Base-by-base conservation (phyloP, 2,113 vertebrate genomes). In the Takifugu flavidus region DNA sequence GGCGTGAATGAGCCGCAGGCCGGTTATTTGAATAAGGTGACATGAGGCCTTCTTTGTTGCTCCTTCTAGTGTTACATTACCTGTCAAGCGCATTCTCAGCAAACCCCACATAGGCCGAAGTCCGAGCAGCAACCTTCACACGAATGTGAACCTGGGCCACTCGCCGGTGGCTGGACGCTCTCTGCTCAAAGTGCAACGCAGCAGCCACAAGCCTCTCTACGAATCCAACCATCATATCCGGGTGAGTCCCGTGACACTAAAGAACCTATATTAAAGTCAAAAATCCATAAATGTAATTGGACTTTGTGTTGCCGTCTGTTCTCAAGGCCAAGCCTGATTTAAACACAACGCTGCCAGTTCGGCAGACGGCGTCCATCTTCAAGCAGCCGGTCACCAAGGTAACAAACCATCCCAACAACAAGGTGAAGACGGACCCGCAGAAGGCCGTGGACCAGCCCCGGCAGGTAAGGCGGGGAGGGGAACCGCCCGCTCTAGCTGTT, bases 321-420 rank as follows among this genome's bases (percentile, higher is more conserved):
- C 67, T 65, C 11, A 69, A 88, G 86, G 52, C 67, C 56, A 98
- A 98, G 67, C 96, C 95, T 13, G 96, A 98, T 77, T 75, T 98
- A 79, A 98, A 98, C 85, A 98, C 96, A 0, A 95, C 96, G 0
- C 91, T 98, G 53, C 96, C 96, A 0, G 96, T 98, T 62, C 87
- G 96, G 68, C 96, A 98, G 88, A 98, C 96, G 0, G 96, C 96
- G 0, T 98, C 96, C 62, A 98, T 98, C 80, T 98, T 98, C 79
- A 98, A 98, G 64, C 96, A 98, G 45, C 96, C 96, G 0, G 96
- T 98, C 70, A 98, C 96, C 39, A 98, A 98, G 86, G 95, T 98
- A 70, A 98, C 96, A n/a, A 98, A 98, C 84, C 96, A 98, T 59
- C 95, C 96, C 53, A 96, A 91, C 86, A 98, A 98, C 71, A 98